Conservation (phyloP, 2,113 vertebrate genomes). For the Phaetusa simplex region DNA sequence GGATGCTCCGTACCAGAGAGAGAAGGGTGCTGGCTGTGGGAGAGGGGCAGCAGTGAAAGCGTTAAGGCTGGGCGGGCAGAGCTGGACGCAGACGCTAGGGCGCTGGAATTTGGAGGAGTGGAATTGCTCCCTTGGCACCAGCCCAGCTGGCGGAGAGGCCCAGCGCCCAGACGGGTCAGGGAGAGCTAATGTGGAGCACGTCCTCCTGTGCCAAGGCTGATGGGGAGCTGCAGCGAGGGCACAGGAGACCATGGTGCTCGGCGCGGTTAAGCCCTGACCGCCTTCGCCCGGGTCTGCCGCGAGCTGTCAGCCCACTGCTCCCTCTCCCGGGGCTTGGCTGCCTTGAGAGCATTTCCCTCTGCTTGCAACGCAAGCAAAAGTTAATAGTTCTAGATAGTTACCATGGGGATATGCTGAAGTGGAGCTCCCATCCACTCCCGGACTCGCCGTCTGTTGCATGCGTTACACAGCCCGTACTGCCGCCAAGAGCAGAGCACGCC, state of each 20-base stretch:
- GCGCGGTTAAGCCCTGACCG: not conserved
- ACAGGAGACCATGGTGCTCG: not conserved
- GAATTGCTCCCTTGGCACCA: slow-evolving; percentile 49
- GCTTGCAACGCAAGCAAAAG: not conserved
- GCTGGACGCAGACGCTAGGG: not conserved
- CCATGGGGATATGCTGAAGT: not conserved
- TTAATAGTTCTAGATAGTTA: not conserved
- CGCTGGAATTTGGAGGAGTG: slow-evolving; percentile 44
- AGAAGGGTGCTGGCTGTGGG: not conserved
- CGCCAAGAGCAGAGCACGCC: not conserved
- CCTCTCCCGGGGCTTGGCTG: not conserved
- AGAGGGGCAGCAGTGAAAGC: not conserved
- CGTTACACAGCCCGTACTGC: not conserved
- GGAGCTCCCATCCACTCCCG: not conserved
- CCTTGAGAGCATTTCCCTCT: not conserved
- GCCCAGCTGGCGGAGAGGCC: slow-evolving; percentile 48
- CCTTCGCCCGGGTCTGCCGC: not conserved
- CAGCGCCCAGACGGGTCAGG: not conserved
- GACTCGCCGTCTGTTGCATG: not conserved
- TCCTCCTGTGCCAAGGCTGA: not conserved
- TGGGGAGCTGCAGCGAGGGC: not conserved
- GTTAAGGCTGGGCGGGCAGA: not conserved
- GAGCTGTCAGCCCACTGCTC: not conserved
- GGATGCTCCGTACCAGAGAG: not conserved
- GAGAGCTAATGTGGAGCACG: slow-evolving; percentile 19